Evolutionary conservation across 2,888 invertebrate genomes (phyloP).

Genomic region (Plebejus anna): DNA sequence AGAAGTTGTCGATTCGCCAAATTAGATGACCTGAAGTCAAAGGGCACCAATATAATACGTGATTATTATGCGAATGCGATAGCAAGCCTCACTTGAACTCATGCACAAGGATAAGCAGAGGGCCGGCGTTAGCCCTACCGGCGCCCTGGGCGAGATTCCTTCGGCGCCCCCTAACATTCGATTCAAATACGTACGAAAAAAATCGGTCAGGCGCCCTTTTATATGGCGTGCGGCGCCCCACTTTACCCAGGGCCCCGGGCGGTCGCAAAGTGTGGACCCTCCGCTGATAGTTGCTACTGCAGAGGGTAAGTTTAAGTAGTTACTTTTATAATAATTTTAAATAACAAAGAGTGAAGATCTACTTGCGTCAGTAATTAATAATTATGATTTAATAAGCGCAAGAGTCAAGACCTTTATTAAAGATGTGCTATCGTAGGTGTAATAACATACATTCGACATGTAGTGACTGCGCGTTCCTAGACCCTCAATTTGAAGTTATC

Average conservation of each 20-base stretch:
- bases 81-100: neutral
- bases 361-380: neutral
- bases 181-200: too few species aligned
- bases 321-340: neutral
- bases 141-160: too few species aligned
- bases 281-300: too few species aligned
- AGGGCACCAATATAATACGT: neutral
- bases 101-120: neutral
- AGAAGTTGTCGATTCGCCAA: conserved; percentile 85
- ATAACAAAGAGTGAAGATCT: neutral
- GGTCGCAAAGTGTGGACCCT: too few species aligned
- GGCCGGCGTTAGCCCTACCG: too few species aligned
- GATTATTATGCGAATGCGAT: neutral
- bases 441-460: conserved; percentile 22
- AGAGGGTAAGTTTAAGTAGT: too few species aligned
- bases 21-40: conserved; percentile 78
- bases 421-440: neutral
- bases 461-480: conserved; percentile 6
- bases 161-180: too few species aligned
- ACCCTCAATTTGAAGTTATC: conserved; percentile 17
- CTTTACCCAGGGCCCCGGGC: too few species aligned
- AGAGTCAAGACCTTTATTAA: neutral
- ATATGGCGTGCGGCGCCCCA: too few species aligned
- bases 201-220: too few species aligned
- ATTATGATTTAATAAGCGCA: neutral